Evolutionary conservation across 2,113 vertebrate species (phyloP).

Genomic region (Rhinopomastus cyanomelas): DNA sequence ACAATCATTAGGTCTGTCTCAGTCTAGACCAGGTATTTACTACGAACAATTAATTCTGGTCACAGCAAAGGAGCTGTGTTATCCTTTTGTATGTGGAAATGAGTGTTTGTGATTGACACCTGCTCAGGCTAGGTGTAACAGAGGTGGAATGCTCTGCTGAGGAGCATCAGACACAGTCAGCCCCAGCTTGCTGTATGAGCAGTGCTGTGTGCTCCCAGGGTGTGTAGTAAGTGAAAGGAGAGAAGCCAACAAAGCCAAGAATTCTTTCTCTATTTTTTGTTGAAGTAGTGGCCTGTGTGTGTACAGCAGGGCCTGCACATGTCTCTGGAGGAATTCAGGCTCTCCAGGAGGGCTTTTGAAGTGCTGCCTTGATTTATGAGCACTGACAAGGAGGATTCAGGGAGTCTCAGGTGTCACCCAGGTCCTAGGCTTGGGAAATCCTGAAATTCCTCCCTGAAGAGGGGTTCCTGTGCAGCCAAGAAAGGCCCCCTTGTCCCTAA

Average conservation of each 20-base stretch:
- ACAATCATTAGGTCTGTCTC: not conserved
- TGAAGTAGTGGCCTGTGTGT: not conserved
- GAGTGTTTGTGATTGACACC: not conserved
- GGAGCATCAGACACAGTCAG: not conserved
- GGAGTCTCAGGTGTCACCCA: not conserved
- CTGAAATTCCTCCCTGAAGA: not conserved
- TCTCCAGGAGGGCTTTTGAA: not conserved
- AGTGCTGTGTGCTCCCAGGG: not conserved
- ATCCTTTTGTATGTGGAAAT: not conserved
- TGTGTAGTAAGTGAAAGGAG: not conserved
- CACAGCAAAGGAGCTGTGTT: not conserved
- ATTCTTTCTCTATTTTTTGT: not conserved
- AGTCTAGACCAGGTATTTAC: not conserved
- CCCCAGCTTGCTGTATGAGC: not conserved
- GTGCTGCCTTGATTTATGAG: constrained; percentile 5
- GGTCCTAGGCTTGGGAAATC: not conserved
- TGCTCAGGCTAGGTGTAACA: not conserved
- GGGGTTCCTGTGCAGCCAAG: not conserved
- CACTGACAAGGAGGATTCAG: rapidly evolving
- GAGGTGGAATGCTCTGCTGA: not conserved
- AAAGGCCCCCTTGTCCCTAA: not conserved
- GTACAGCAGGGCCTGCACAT: not conserved
- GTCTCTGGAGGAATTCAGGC: not conserved
- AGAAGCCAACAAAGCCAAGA: not conserved
- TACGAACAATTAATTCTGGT: not conserved